Evolutionary conservation across 2,888 invertebrate species (phyloP).

Genomic region (Tillus elongatus): DNA sequence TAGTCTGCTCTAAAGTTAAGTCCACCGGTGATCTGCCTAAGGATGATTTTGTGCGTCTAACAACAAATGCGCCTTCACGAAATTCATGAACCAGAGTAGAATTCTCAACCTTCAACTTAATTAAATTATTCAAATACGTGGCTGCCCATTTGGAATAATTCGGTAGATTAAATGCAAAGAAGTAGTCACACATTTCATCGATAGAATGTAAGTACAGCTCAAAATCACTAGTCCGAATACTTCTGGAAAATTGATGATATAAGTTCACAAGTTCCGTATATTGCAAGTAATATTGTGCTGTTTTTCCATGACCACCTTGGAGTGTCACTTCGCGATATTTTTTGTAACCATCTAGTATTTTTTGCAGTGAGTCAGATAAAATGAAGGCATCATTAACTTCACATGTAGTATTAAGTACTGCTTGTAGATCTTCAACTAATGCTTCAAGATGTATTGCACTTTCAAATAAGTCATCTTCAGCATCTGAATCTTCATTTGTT

Average conservation of each 20-base stretch:
- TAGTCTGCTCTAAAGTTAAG: conserved; percentile 16
- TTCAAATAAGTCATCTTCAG: no score
- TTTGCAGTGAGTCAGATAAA: conserved; percentile 9
- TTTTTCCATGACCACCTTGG: conserved; percentile 20
- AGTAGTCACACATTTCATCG: conserved; percentile 23
- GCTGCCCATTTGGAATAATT: conserved; percentile 22
- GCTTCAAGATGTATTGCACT: no score
- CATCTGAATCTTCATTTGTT: not conserved
- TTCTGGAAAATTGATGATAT: conserved; percentile 19
- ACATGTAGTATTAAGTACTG: conserved; percentile 12
- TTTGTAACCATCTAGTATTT: conserved; percentile 7
- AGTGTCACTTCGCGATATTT: conserved; percentile 7
- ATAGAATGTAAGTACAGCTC: conserved; percentile 23
- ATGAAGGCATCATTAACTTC: conserved; percentile 11
- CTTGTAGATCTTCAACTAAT: conserved; percentile 13
- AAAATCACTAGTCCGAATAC: conserved; percentile 22
- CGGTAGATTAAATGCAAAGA: conserved; percentile 23
- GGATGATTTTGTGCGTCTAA: conserved; percentile 21
- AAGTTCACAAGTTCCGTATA: conserved; percentile 16
- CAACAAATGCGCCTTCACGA: conserved; percentile 22
- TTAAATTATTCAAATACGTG: conserved; percentile 19
- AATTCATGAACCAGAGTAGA: conserved; percentile 18
- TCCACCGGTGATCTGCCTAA: conserved; percentile 16
- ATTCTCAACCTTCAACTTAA: conserved; percentile 19
- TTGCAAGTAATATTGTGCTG: conserved; percentile 20